phyloP scores from a whole-genome alignment of 2,113 vertebrate genomes.

The Tupaia chinensis region DNA sequence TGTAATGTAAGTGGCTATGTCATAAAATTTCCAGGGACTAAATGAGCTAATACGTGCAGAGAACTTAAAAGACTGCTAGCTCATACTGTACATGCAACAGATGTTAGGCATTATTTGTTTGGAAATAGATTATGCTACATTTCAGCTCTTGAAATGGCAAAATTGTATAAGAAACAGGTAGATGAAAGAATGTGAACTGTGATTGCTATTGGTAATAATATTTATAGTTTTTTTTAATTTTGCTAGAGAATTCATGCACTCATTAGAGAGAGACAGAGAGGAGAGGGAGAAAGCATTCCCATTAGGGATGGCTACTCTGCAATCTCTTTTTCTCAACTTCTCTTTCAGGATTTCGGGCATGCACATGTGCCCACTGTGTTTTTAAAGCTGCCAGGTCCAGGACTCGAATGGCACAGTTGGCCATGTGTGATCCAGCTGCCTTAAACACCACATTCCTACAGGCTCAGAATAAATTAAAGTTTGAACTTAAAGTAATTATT shows the following conservation, averaged over 20 bases:
- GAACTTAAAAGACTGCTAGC: background rate
- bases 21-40: background rate
- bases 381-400: too few relatives aligned
- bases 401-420: too few relatives aligned
- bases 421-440: too few relatives aligned
- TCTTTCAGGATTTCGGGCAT: too few relatives aligned
- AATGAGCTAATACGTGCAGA: background rate
- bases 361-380: too few relatives aligned
- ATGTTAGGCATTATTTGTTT: background rate
- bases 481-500: background rate
- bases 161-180: background rate
- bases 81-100: background rate
- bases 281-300: too few relatives aligned
- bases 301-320: too few relatives aligned
- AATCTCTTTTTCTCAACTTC: too few relatives aligned
- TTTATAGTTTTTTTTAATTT: too few relatives aligned
- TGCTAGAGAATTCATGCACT: too few relatives aligned
- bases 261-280: too few relatives aligned
- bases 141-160: slow-evolving; percentile 18
- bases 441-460: too few relatives aligned
- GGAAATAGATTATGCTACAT: background rate
- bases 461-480: slow-evolving; percentile 7
- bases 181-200: background rate
- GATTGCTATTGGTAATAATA: background rate
- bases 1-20: background rate